Percentiles rank a stretch among this genome's conserved stretches.
Evolutionary conservation across 2,113 vertebrate species (phyloP).

Genomic region (Hypomesus transpacificus): DNA sequence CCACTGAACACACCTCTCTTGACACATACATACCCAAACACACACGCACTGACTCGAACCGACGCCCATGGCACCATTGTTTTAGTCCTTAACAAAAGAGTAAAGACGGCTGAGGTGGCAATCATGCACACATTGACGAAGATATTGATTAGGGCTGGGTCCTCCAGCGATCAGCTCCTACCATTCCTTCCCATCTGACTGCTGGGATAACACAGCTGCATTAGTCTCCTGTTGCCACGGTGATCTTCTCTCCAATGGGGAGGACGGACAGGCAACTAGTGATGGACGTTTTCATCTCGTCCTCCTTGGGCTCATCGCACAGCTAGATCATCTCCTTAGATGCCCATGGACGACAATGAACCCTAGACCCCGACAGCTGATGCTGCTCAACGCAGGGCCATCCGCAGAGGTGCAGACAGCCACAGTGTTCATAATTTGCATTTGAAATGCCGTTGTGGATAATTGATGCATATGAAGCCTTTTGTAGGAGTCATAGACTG

Average conservation of each 20-base stretch:
- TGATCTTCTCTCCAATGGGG: slow-evolving; percentile 41
- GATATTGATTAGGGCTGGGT: slow-evolving; percentile 44
- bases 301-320: slow-evolving; percentile 48
- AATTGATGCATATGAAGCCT: slow-evolving; percentile 40
- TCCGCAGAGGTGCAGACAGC: slow-evolving; percentile 22
- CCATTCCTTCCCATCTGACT: slow-evolving; percentile 45
- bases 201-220: slow-evolving; percentile 28
- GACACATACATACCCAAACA: neutral
- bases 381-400: neutral
- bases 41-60: neutral
- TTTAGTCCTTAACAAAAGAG: neutral
- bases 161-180: slow-evolving; percentile 33
- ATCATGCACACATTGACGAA: slow-evolving; percentile 17
- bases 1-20: neutral
- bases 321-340: slow-evolving; percentile 2
- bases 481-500: slow-evolving; percentile 31
- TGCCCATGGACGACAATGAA: slow-evolving; percentile 55
- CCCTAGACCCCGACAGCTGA: slow-evolving; percentile 35
- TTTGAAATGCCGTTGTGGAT: slow-evolving; percentile 43
- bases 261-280: neutral
- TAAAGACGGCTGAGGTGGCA: neutral
- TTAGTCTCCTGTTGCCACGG: slow-evolving; percentile 65
- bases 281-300: slow-evolving; percentile 51
- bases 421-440: slow-evolving; percentile 50
- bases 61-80: neutral